Base-by-base conservation (phyloP, 2,797 vertebrate genomes). In the Thaleichthys pacificus region DNA sequence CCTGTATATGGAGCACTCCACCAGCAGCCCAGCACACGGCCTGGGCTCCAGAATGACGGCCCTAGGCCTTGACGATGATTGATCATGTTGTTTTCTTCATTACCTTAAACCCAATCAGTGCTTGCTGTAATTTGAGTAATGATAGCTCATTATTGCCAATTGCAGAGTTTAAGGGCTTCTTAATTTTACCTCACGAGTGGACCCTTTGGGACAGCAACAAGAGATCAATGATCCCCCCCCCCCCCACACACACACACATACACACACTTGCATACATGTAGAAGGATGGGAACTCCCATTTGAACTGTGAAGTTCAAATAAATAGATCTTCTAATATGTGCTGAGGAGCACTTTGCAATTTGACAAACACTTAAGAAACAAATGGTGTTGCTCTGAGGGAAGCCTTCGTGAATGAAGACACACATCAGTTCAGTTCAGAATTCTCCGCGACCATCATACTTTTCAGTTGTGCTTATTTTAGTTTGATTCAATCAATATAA, bases 61-160 rank as follows among this genome's bases (percentile, higher is more conserved):
- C 94, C 93, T 88, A 86, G 89, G 89, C 89, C 85, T 94, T 97
- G 97, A 98, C 97, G 95, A 96, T 97, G 97, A 99, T 98, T 97
- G 96, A 99, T 98, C 89, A 88, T 96, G 95, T 95, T 97, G 95
- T 95, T 97, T 97, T 96, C 95, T 96, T 98, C 96, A 99, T 98
- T 98, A 97, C 94, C 95, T 95, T 97, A 96, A 96, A 98, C 95
- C 95, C 96, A 98, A 98, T 99, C 96, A 97, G 96, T 93, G 95
- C 93, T 94, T 90, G 91, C 93, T 96, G 94, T 98, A 96, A 99
- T 99, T 97, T 96, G 96, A 97, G 96, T 96, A 97, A 98, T 97
- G 96, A 97, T 95, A 92, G 95, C 95, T 98, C 96, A 95, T 99
- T 98, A 98, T 97, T 96, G 95, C 94, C 94, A 94, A 95, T 95